Evolutionary conservation across 2,888 invertebrate species (phyloP).

Genomic region (Escarpia spicata): DNA sequence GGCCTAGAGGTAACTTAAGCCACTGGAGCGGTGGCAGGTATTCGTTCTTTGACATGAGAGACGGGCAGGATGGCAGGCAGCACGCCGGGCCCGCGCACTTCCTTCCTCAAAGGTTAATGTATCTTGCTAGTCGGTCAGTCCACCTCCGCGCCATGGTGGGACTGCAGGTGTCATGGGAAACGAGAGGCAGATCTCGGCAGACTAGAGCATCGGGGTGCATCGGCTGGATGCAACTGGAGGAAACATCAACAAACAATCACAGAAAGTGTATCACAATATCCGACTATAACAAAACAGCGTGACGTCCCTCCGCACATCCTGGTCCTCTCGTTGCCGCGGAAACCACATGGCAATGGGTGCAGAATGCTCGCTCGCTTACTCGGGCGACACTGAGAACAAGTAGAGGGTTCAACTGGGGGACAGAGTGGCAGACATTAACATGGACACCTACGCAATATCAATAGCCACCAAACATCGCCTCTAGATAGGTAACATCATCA

Average conservation of each 20-base stretch:
- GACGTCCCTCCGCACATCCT: neutral
- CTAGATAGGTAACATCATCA: neutral
- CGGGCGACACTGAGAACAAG: neutral
- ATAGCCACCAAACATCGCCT: neutral
- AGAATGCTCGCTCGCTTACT: neutral
- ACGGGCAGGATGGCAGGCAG: neutral
- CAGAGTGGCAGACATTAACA: neutral
- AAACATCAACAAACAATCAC: neutral
- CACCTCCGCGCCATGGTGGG: neutral
- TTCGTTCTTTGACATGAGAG: neutral
- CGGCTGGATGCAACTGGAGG: neutral
- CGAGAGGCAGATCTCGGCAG: slow-evolving; percentile 1
- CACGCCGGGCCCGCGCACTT: neutral
- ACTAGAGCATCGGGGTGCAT: slow-evolving; percentile 3
- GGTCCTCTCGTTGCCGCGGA: neutral
- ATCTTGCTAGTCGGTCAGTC: neutral
- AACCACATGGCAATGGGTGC: neutral
- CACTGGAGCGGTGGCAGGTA: neutral
- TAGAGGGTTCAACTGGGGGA: neutral
- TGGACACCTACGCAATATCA: neutral
- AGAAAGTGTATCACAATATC: slow-evolving; percentile 13
- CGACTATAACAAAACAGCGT: neutral
- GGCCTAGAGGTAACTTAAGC: neutral
- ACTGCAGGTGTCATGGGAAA: neutral
- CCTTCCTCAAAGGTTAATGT: slow-evolving; percentile 1